Evolutionary conservation across 2,113 vertebrate species (phyloP), one percentile per base, ranked within the genome.

Genomic region (Odontesthes bonariensis): DNA sequence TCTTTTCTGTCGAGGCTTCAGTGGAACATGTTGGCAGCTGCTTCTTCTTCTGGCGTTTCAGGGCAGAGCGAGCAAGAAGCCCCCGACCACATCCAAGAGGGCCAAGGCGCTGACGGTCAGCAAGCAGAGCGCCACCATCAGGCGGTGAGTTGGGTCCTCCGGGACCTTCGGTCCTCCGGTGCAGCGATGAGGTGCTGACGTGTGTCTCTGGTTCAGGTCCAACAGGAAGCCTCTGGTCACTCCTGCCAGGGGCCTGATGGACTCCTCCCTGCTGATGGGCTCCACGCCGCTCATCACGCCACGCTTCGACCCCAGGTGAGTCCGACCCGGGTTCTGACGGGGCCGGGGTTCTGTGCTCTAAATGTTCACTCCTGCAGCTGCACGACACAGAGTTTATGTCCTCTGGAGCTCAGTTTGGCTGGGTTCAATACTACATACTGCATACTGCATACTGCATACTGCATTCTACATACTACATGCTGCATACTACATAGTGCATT

Each of bases 221-320:
- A 88, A 27, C 64, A 92, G 89, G 82, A 94, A 92, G 66, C 89
- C 88, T 0, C 1, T 94, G 77, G 62, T 90, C 60, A 95, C 94
- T 9, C 94, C 94, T 12, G 92, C 93, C 33, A 84, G 92, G 47
- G 85, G 23, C 62, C 51, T 91, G 42, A 13, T 94, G 73, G 92
- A 95, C 51, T 81, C 82, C 6, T 95, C 93, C 7, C 0, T 93
- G 19, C 31, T 94, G 61, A 91, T 95, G 40, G 94, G 94, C 0
- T 19, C 92, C 0, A 95, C 94, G 3, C 94, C 94, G 1, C 90
- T 95, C 1, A 7, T 94, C 67, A 95, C 94, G 0, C 94, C 94
- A 1, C 91, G 92, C 61, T 94, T 95, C 6, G 93, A 95, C 86
- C 88, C 94, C 3, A 93, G 94, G 94, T 94, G 22, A 83, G 3